Base-by-base conservation (phyloP, 2,113 vertebrate species). In the Sylvia atricapilla region DNA sequence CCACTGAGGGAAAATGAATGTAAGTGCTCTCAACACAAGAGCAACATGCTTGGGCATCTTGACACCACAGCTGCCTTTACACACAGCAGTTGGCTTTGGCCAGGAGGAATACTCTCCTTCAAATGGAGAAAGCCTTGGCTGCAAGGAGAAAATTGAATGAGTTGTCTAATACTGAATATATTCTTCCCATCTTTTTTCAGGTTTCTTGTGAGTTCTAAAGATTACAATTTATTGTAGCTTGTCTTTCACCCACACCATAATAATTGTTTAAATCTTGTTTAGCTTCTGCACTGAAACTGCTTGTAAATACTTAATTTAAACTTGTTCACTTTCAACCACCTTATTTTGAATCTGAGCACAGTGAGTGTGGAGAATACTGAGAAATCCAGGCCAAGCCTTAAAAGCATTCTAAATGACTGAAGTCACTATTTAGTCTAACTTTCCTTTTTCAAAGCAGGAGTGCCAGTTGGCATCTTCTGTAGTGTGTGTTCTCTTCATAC, bases 401-500 rank as follows among this genome's bases (percentile, higher is more conserved):
- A 96, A 90, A 96, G 96, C 96, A 97, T 97, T 96, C 92, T 97
- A 84, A 86, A 78, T 95, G 64, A 86, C 94, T 97, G 94, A 97
- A 93, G 90, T 96, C 95, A 97, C 95, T 97, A 97, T 96, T 97
- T 96, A 95, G 94, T 96, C 94, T 96, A 92, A 87, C 89, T 97
- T 92, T 60, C 41, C 67, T 76, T 93, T 89, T 89, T 84, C 1
- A 4, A 91, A 90, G 88, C 66, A 41, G 58, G 80, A 96, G 77
- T 82, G 96, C 95, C 95, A 96, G 79, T 92, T 96, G 95, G 94
- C 93, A 93, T 81, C 83, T 87, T 56, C 41, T 81, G 39, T 16
- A 78, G 52, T 33, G 44, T 33, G 67, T 74, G 66, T 33, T 92
- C 49, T 78, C 73, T 79, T 96, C 80, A 64, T 90, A 90, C 85